Evolutionary conservation across 2,888 invertebrate genomes (phyloP), one percentile per base, ranked within the genome.

Genomic region (Plebejus melissa): DNA sequence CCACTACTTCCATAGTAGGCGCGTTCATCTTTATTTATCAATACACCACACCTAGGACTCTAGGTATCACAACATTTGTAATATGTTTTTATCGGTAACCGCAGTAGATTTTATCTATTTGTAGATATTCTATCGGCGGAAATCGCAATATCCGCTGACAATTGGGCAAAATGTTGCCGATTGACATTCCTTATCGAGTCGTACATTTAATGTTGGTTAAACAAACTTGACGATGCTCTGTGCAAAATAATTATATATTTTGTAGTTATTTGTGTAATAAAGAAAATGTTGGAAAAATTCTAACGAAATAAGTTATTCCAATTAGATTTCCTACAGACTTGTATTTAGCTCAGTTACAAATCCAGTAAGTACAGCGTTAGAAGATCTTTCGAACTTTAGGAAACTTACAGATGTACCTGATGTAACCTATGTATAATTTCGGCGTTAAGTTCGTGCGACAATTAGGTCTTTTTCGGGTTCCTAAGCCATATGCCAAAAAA

Each of bases 101-200:
- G 38, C 70, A 11, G 38, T 70, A 16, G 41, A 70, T 65, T n/a
- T 41, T 70, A 70, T 70, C 22, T 70, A 41, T 70, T 70, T 70
- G n/a, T 38, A 9, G 22, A 11, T 36, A 69, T 69, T 69, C 7
- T 16, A 22, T n/a, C 38, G 41, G 22, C 38, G 70, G 70, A 70
- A 70, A 41, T 41, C 41, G 70, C 41, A 70, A 70, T 70, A 38
- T 41, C 41, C 70, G 41, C 70, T 22, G 70, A n/a, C 38, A n/a
- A 41, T 70, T 41, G n/a, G 41, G 41, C 28, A 41, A 38, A 41
- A 38, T 41, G 41, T 70, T 70, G 70, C 2, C 32, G 65, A n/a
- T 38, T 69, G 69, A 69, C 70, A 70, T 41, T 41, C 41, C n/a
- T 70, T 70, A 41, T 22, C 41, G 38, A 70, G 13, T 36, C 13